Evolutionary conservation across 2,888 invertebrate species (phyloP).

Genomic region (Drosophila niveifrons): DNA sequence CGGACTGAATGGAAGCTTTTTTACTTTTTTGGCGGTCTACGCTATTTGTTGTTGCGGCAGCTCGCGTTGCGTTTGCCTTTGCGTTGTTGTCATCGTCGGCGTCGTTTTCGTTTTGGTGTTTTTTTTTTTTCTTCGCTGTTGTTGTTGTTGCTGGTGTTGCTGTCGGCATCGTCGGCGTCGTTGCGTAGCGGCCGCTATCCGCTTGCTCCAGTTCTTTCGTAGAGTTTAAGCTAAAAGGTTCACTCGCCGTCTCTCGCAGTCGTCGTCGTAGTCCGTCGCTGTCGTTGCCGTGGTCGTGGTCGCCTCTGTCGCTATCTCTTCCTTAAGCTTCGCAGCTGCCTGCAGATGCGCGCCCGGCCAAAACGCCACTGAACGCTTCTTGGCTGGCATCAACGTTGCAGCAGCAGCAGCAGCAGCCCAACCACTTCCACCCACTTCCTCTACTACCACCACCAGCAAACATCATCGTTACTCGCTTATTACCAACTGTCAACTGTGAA

Average conservation of each 20-base stretch:
- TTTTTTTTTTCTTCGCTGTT: conserved; percentile 18
- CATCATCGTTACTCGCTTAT: conserved; percentile 38
- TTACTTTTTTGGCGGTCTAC: conserved; percentile 64
- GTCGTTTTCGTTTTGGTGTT: conserved; percentile 14
- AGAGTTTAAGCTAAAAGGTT: conserved; percentile 84
- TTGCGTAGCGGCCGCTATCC: conserved; percentile 42
- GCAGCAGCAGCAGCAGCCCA: conserved; percentile 21
- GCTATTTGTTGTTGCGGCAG: conserved; percentile 62
- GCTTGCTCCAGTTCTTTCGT: conserved; percentile 82
- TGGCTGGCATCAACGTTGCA: conserved; percentile 40
- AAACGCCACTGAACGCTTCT: conserved; percentile 24
- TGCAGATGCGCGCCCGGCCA: conserved; percentile 39
- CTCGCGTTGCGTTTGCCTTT: conserved; percentile 39
- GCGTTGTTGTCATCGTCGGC: conserved; percentile 29
- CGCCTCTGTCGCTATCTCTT: conserved; percentile 32
- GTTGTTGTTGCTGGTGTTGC: conserved; percentile 39
- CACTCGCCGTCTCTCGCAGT: conserved; percentile 59
- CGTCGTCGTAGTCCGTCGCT: conserved; percentile 33
- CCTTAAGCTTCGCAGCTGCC: conserved; percentile 33
- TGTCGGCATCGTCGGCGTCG: conserved; percentile 28
- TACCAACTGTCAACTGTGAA: conserved; percentile 33
- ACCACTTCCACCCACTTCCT: conserved; percentile 11
- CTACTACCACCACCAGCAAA: conserved; percentile 20
- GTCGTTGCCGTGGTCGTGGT: conserved; percentile 21
- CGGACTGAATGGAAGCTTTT: conserved; percentile 38